Evolutionary conservation across 2,113 vertebrate genomes (phyloP), one percentile per base, ranked within the genome.

Genomic region (Clarias magur): DNA sequence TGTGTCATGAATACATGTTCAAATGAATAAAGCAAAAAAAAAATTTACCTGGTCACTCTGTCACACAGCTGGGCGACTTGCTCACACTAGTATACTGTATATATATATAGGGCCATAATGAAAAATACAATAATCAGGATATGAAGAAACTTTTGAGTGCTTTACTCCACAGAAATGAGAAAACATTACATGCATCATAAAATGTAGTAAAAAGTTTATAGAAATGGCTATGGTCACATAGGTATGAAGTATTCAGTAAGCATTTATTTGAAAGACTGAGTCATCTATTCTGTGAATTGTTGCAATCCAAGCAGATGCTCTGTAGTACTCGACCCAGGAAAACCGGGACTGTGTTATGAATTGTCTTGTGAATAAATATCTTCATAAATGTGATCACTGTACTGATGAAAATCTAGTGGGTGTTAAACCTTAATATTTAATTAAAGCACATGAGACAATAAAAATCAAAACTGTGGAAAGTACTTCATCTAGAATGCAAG

Each of bases 1-100:
- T 89, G 84, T 91, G 82, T 89, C 86, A 80, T 91, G 88, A 90
- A 91, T 86, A 90, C 86, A 78, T 82, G 53, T 67, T 85, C 80
- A 59, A 75, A 80, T 87, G 87, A 84, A 59, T 65, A 56, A 75
- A 81, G 57, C 78, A 65, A 38, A 38, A 38, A 38, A 38, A 38
- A 38, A 38, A 34, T 89, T 90, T 91, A 92, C 42, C 48, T 62
- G 2, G 30, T 27, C 80, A 25, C 85, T 84, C 42, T 42, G 42
- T 42, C 78, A 87, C 89, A 90, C 13, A 30, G 27, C 16, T 68
- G 10, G 23, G 25, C 63, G 76, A 82, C 70, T 75, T 67, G 67
- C 83, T 88, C 88, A 88, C 42, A 85, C 85, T 62, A 27, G 75
- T 63, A n/a, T n/a, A n/a, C n/a, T n/a, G n/a, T 34, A 34, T 34